Conservation (phyloP, 2,113 vertebrate species). For the Saguinus imperator region DNA sequence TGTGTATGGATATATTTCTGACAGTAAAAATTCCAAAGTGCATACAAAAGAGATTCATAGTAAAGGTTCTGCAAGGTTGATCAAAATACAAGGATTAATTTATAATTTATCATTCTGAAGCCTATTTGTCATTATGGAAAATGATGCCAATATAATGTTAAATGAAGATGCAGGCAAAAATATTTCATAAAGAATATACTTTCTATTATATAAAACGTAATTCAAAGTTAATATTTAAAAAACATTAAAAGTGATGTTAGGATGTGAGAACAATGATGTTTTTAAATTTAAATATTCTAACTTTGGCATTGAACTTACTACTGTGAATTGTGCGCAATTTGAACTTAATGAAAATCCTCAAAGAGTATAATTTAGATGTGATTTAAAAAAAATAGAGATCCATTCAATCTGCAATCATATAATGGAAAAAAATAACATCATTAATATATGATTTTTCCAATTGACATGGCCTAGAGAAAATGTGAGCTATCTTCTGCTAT, state of each 20-base stretch:
- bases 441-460: neutral
- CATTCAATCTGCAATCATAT: neutral
- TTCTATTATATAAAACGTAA: neutral
- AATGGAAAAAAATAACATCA: accelerated
- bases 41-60: neutral
- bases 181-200: neutral
- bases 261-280: neutral
- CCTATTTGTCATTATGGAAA: neutral
- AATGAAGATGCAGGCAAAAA: neutral
- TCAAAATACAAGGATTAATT: neutral
- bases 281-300: neutral
- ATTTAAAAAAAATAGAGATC: neutral
- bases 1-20: accelerated
- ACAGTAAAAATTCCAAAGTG: neutral
- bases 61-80: neutral
- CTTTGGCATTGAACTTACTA: neutral
- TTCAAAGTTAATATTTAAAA: neutral
- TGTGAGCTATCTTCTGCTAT: neutral
- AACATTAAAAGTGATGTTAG: neutral
- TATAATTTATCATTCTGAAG: neutral
- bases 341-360: neutral
- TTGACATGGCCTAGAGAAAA: no score
- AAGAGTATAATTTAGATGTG: neutral
- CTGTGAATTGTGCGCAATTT: neutral
- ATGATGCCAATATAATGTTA: neutral